A percentile compares a stretch with the other conserved stretches of the same genome.
Conservation (phyloP, 2,888 invertebrate genomes). For the Allygus modestus region DNA sequence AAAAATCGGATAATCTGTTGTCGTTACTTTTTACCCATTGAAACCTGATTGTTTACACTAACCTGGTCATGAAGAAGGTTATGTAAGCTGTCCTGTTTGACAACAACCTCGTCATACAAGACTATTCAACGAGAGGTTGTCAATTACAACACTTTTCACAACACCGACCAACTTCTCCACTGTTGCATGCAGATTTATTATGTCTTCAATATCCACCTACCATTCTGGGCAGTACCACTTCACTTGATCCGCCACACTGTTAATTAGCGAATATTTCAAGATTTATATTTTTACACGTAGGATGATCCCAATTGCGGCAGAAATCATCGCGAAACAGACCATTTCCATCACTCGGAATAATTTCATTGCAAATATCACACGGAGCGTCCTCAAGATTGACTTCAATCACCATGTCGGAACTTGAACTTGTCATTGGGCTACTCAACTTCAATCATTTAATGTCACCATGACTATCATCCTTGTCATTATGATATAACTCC, state of each 20-base stretch:
- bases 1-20: too few species aligned
- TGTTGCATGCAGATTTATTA: not conserved
- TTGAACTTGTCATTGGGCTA: too few species aligned
- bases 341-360: constrained; percentile 25
- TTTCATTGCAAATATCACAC: not conserved
- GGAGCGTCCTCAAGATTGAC: constrained; percentile 9
- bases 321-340: constrained; percentile 7
- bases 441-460: too few species aligned
- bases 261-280: not conserved
- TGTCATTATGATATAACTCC: too few species aligned
- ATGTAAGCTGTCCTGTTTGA: too few species aligned
- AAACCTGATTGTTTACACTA: too few species aligned
- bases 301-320: constrained; percentile 11
- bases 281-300: not conserved
- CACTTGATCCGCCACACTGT: not conserved
- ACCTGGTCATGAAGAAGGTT: too few species aligned
- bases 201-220: not conserved
- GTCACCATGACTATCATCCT: too few species aligned
- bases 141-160: constrained; percentile 12
- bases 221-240: not conserved
- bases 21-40: too few species aligned
- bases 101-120: not conserved
- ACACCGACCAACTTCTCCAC: not conserved
- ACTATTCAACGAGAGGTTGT: not conserved
- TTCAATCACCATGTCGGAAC: not conserved